phyloP scores from a whole-genome alignment of 2,113 vertebrate genomes.

The Struthidea cinerea region DNA sequence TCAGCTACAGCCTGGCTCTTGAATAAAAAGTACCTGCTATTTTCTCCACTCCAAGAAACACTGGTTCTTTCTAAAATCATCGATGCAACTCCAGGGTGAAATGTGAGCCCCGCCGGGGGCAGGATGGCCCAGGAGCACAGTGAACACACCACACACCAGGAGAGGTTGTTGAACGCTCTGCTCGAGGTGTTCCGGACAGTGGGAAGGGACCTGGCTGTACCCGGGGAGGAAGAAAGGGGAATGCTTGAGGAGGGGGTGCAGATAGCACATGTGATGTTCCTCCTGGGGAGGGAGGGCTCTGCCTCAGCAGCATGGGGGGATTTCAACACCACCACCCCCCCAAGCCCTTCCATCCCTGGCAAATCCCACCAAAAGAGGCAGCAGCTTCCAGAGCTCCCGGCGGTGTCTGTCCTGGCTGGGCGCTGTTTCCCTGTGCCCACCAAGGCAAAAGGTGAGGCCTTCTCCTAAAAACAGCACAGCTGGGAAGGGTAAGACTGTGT shows the following conservation, averaged over 20 bases:
- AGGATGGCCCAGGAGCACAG: neutral
- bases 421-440: fast-evolving
- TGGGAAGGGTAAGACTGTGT: neutral
- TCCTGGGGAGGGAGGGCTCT: neutral
- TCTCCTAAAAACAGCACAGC: neutral
- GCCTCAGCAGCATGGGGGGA: neutral
- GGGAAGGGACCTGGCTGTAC: neutral
- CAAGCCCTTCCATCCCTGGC: neutral
- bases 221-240: neutral
- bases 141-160: neutral
- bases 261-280: fast-evolving
- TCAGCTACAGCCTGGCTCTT: neutral
- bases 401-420: no score
- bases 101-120: neutral
- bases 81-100: neutral
- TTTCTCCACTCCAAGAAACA: neutral
- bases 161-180: neutral
- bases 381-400: neutral
- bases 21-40: neutral
- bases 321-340: neutral
- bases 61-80: fast-evolving
- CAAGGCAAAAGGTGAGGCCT: neutral
- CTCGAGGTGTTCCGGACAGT: neutral
- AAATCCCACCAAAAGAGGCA: fast-evolving
- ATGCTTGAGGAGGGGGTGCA: fast-evolving